Base-by-base conservation (phyloP, 2,888 invertebrate genomes). In the Geophilus truncorum region DNA sequence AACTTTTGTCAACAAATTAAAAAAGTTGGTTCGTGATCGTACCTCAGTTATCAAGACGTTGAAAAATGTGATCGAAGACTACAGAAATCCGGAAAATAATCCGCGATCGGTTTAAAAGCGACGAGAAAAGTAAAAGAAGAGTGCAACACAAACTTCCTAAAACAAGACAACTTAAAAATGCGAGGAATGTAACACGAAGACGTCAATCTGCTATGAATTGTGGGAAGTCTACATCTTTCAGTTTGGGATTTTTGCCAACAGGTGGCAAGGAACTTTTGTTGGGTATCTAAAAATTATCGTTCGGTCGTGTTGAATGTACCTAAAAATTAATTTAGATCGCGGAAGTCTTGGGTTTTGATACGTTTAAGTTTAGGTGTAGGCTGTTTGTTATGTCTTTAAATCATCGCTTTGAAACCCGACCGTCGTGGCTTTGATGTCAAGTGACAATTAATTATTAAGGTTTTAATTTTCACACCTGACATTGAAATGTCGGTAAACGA, bases 121-220 rank as follows among this genome's bases (percentile, higher is more conserved):
- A 12, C 5, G 57, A 18, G 21, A 62, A 62, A 62, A 62, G 21
- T 5, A 62, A 21, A 9, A 21, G 57, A 62, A 62, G 21, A 62
- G 57, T 18, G 57, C 57, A n/a, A 62, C 21, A 62, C 57, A 62
- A 40, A 40, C 40, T 40, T 40, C 57, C 23, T 23, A 62, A 62
- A 62, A 62, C 57, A 62, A 62, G 57, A 62, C 57, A 62, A 62
- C 57, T 62, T 62, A 62, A 62, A 62, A 62, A 62, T 62, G 57
- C 57, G 57, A 62, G 57, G 57, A 62, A 62, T 62, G 57, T 62
- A 62, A 62, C 57, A 62, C 57, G 57, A 62, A 12, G 57, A 62
- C 57, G 57, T 62, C 57, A 62, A 62, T 62, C 21, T 23, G 57
- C 57, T 21, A 62, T 62, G 57, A 62, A 62, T 62, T 62, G 18